A percentile compares a stretch with the other conserved stretches of the same genome.
Evolutionary conservation across 2,888 invertebrate species (phyloP).

Genomic region (Pocota personata): DNA sequence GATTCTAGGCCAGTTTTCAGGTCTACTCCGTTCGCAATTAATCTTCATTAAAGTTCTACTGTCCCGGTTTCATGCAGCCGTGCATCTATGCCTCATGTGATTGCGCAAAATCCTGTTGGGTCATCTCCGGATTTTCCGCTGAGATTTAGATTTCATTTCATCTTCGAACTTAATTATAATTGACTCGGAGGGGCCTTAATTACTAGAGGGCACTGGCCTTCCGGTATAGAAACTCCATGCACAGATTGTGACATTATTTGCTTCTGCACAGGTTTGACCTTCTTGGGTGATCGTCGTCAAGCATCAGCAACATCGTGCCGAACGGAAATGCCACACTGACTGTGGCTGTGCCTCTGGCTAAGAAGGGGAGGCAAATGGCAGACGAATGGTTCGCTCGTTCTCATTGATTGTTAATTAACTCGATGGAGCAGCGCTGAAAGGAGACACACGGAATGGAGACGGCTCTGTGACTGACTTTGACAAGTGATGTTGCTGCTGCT

Average conservation of each 20-base stretch:
- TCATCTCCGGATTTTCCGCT: slow-evolving; percentile 58
- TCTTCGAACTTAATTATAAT: slow-evolving; percentile 53
- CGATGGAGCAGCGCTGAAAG: slow-evolving; percentile 47
- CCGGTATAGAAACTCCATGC: slow-evolving; percentile 45
- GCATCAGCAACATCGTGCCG: slow-evolving; percentile 55
- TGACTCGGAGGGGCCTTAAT: slow-evolving; percentile 61
- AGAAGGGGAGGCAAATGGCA: background rate
- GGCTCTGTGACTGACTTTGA: slow-evolving; percentile 54
- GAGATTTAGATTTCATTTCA: slow-evolving; percentile 47
- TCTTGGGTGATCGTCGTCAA: slow-evolving; percentile 62
- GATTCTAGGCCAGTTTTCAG: slow-evolving; percentile 44
- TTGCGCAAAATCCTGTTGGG: slow-evolving; percentile 59
- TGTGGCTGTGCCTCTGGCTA: background rate
- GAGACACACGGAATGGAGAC: slow-evolving; percentile 31
- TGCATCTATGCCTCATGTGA: slow-evolving; percentile 6
- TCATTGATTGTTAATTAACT: slow-evolving; percentile 71
- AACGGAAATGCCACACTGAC: slow-evolving; percentile 70
- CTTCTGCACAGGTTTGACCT: slow-evolving; percentile 64
- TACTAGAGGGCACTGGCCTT: slow-evolving; percentile 63
- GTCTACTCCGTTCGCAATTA: slow-evolving; percentile 78
- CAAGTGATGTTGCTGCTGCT: slow-evolving; percentile 35
- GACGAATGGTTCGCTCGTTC: slow-evolving; percentile 50
- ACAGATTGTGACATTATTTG: slow-evolving; percentile 58
- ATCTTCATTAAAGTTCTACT: slow-evolving; percentile 80
- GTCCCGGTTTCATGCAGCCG: background rate